Base-by-base conservation (phyloP, 2,113 vertebrate species). In the Alethe castanea region DNA sequence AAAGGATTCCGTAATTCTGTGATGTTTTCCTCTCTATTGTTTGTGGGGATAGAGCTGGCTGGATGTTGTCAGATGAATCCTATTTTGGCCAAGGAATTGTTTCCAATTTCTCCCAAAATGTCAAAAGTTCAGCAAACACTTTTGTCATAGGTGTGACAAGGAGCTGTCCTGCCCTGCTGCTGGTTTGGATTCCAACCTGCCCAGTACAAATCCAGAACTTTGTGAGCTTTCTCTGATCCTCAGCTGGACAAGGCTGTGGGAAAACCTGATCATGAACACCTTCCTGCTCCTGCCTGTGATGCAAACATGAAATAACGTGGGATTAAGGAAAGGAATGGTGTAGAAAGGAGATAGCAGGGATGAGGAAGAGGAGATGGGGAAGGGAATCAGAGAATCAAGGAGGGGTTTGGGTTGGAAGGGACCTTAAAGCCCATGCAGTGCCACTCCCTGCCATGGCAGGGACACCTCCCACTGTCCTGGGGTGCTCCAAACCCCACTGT, bases 401-500 rank as follows among this genome's bases (percentile, higher is more conserved):
- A 35, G 6, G 40, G 33, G n/a, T 67, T 53, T 60, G 38, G n/a
- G 45, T 67, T 35, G 33, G 11, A 60, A 82, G 10, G 3, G n/a
- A 47, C 24, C 24, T 61, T 40, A 67, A 67, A 67, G 45, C 9
- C 11, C 53, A 22, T 3, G 38, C 38, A 60, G 16, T 35, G 17
- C 19, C 45, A 59, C 23, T 23, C 19, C 19, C 33, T 45, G 28
- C 28, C 44, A 22, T 11, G 16, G 57, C 44, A 45, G 44, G 52
- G 38, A 31, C 61, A 40, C 9, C 29, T 76, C 0, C 25, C 54
- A 15, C 38, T 35, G 7, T 5, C 9, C 29, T 62, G 54, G 29
- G n/a, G 0, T 35, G n/a, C 38, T 54, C 54, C 54, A 15, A 47
- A 25, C 35, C 62, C 47, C 44, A 19, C 8, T 0, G 1, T 56